Evolutionary conservation across 2,797 vertebrate species (phyloP).

Genomic region (Thunnus albacares): DNA sequence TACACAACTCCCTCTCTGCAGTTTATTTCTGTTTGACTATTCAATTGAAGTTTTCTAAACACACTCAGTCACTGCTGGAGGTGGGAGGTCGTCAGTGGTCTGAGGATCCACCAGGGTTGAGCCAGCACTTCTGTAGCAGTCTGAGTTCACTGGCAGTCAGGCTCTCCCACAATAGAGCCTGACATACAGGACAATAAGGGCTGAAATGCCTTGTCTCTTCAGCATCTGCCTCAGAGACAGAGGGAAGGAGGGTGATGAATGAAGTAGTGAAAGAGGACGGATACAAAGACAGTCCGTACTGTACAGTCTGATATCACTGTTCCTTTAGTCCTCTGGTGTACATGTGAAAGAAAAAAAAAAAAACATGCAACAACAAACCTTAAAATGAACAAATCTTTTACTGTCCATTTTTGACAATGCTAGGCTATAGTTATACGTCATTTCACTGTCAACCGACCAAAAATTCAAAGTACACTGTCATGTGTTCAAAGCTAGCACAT

Average conservation of each 20-base stretch:
- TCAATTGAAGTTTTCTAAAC: conserved; percentile 23
- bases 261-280: conserved; percentile 20
- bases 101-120: conserved; percentile 33
- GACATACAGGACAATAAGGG: conserved; percentile 31
- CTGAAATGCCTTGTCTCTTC: conserved; percentile 45
- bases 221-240: conserved; percentile 49
- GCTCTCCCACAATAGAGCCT: conserved; percentile 35
- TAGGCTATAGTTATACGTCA: not conserved
- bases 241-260: conserved; percentile 28
- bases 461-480: conserved; percentile 1
- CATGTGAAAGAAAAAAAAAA: conserved; percentile 17
- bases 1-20: conserved; percentile 2
- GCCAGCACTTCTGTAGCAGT: conserved; percentile 46
- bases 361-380: conserved; percentile 47
- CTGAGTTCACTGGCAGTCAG: conserved; percentile 46
- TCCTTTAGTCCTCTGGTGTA: conserved; percentile 27
- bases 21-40: conserved; percentile 31
- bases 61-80: conserved; percentile 18
- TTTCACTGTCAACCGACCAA: conserved; percentile 5
- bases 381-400: conserved; percentile 13
- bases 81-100: conserved; percentile 41
- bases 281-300: conserved; percentile 40
- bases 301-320: conserved; percentile 34
- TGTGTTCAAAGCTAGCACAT: not conserved
- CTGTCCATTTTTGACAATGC: not conserved